phyloP scores from a whole-genome alignment of 2,797 vertebrate species.

The Eulemur coronatus region DNA sequence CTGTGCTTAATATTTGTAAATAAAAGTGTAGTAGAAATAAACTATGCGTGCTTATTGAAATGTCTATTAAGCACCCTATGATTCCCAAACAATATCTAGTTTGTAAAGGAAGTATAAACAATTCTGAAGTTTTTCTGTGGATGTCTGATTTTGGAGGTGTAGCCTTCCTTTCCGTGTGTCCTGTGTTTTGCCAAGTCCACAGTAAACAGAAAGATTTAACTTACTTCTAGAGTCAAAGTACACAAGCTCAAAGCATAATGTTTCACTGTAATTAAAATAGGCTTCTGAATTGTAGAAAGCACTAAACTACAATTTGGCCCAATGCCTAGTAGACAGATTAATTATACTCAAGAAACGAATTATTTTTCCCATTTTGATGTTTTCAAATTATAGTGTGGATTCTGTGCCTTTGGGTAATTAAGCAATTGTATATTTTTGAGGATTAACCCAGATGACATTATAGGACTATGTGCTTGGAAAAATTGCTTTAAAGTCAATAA shows the following conservation, averaged over 20 bases:
- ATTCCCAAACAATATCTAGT: background rate
- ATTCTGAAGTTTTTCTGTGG: background rate
- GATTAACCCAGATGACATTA: slow-evolving; percentile 59
- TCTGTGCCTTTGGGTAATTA: slow-evolving; percentile 61
- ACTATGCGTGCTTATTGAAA: background rate
- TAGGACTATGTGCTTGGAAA: background rate
- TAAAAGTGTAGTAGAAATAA: background rate
- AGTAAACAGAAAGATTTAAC: slow-evolving; percentile 24
- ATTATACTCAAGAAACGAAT: slow-evolving; percentile 71
- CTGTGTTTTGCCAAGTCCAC: background rate
- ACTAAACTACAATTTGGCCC: slow-evolving; percentile 48
- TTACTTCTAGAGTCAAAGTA: slow-evolving; percentile 29
- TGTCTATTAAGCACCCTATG: background rate
- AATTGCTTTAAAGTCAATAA: slow-evolving; percentile 27
- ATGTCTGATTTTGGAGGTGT: background rate
- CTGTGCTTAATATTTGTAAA: background rate
- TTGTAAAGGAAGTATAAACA: background rate
- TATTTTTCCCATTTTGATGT: slow-evolving; percentile 67
- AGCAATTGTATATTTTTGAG: slow-evolving; percentile 69
- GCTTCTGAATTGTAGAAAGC: slow-evolving; percentile 55
- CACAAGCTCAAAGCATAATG: slow-evolving; percentile 5
- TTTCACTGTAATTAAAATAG: slow-evolving; percentile 67
- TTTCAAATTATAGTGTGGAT: slow-evolving; percentile 59
- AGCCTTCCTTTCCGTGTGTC: background rate
- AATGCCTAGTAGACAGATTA: slow-evolving; percentile 64